Evolutionary conservation across 2,888 invertebrate genomes (phyloP).

Genomic region (Zaprionus obscuricornis): DNA sequence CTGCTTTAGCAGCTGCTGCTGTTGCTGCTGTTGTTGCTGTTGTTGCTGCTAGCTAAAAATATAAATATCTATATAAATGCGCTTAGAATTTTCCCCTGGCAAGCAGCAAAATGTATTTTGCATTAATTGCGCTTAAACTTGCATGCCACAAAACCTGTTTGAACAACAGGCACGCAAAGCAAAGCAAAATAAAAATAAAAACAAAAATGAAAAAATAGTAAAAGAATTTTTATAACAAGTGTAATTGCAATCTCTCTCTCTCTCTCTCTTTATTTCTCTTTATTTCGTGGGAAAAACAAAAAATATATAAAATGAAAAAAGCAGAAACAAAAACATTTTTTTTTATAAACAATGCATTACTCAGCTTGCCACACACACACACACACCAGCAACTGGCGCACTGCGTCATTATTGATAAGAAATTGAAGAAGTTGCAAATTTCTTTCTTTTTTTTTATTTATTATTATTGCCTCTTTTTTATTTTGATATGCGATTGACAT

Average conservation of each 20-base stretch:
- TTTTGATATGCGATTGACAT: background rate
- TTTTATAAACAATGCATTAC: slow-evolving; percentile 31
- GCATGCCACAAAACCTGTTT: slow-evolving; percentile 63
- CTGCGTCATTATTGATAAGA: slow-evolving; percentile 35
- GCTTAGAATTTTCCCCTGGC: slow-evolving; percentile 42
- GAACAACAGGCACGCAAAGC: background rate
- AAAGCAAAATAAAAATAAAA: too few species aligned
- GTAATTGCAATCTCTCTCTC: slow-evolving; percentile 12
- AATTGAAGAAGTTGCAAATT: slow-evolving; percentile 19
- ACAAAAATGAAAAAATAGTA: too few species aligned
- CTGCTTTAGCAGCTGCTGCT: too few species aligned
- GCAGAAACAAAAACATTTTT: too few species aligned
- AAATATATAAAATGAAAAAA: background rate
- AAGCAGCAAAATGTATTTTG: too few species aligned
- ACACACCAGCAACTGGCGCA: slow-evolving; percentile 1
- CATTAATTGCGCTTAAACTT: slow-evolving; percentile 34
- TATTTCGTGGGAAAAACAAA: background rate
- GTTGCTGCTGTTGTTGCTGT: background rate
- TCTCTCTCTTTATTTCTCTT: background rate
- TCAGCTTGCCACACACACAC: slow-evolving; percentile 31
- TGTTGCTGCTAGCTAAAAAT: background rate
- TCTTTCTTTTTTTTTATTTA: too few species aligned
- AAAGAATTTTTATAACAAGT: background rate
- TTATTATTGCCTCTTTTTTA: too few species aligned
- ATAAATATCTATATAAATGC: slow-evolving; percentile 22